Conservation (phyloP, 2,888 invertebrate genomes). For the Campopleginae sp. region DNA sequence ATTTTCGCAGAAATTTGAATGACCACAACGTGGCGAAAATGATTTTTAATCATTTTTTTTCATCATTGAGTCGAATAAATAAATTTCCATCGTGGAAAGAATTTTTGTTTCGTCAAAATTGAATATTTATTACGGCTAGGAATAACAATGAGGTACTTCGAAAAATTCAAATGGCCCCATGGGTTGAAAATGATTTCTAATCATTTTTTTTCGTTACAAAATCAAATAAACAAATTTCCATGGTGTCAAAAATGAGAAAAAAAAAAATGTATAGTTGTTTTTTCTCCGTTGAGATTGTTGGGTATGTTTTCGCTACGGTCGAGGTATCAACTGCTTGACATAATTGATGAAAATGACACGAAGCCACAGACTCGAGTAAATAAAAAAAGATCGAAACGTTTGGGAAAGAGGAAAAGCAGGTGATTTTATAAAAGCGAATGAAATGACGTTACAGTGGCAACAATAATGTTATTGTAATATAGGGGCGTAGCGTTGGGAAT, state of each 20-base stretch:
- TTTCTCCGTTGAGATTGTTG: background rate
- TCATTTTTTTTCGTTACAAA: no score
- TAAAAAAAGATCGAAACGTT: conserved; percentile 4
- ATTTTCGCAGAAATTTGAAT: background rate
- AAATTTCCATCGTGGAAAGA: background rate
- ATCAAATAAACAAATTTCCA: no score
- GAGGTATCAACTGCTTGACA: background rate
- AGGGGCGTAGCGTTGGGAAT: conserved; percentile 71
- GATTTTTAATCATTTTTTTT: background rate
- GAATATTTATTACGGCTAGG: no score
- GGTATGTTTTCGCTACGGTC: background rate
- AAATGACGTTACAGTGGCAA: conserved; percentile 59
- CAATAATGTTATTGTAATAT: conserved; percentile 70
- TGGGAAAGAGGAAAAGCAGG: background rate
- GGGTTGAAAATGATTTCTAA: no score
- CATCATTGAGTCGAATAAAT: background rate
- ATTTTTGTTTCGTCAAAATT: background rate
- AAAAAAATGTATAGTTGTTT: background rate
- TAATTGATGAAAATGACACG: background rate
- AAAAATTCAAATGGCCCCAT: no score
- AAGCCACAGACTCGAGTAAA: background rate
- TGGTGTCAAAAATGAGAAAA: no score
- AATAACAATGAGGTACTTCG: no score
- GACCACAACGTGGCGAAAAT: background rate
- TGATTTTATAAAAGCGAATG: conserved; percentile 46